Evolutionary conservation across 2,888 invertebrate species (phyloP).

Genomic region (Fragum sueziense): DNA sequence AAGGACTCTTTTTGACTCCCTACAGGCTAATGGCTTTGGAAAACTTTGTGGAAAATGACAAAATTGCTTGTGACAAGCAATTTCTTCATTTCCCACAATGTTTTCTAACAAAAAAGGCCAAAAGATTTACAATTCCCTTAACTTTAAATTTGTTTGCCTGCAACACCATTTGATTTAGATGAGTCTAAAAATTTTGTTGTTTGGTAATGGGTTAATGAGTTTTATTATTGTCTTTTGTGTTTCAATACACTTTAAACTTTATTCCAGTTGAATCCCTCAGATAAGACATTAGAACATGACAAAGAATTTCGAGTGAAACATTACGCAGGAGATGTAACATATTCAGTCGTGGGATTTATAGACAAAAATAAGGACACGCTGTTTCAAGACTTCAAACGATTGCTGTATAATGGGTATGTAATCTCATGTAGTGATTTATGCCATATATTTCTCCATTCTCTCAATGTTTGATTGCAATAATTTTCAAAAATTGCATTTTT

Average conservation of each 20-base stretch:
- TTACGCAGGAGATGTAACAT: slow-evolving; percentile 98
- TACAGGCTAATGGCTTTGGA: too few relatives aligned
- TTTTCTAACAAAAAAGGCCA: too few relatives aligned
- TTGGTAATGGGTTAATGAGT: too few relatives aligned
- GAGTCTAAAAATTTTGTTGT: too few relatives aligned
- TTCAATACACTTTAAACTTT: not conserved
- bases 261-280: slow-evolving; percentile 80
- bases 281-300: slow-evolving; percentile 83
- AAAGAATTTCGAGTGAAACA: slow-evolving; percentile 87
- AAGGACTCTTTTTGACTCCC: too few relatives aligned
- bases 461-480: too few relatives aligned
- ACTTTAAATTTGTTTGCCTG: not conserved
- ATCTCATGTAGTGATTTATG: too few relatives aligned
- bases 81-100: not conserved
- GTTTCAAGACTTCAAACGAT: slow-evolving; percentile 97
- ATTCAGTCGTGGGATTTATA: slow-evolving; percentile 94
- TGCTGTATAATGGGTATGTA: slow-evolving; percentile 88
- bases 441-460: too few relatives aligned
- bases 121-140: not conserved
- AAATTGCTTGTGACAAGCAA: not conserved
- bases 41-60: too few relatives aligned
- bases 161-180: too few relatives aligned
- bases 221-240: too few relatives aligned
- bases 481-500: too few relatives aligned
- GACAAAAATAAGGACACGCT: slow-evolving; percentile 98